Evolutionary conservation across 2,113 vertebrate species (phyloP).

Genomic region (Nematolebias whitei): DNA sequence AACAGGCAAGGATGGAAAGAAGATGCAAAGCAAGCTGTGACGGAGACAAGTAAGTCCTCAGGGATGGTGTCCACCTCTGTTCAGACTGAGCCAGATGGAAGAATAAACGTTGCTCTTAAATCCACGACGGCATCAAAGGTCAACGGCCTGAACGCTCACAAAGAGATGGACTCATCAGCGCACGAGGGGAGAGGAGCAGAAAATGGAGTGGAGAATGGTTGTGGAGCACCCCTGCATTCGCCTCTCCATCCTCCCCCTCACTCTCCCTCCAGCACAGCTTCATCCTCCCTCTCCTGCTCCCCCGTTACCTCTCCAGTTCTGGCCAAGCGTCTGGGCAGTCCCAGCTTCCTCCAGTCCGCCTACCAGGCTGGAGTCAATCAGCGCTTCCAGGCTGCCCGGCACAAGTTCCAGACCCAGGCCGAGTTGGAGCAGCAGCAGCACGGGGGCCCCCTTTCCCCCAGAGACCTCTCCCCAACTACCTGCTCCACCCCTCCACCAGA

Average conservation of each 20-base stretch:
- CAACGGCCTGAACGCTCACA: conserved; percentile 82
- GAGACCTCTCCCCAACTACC: conserved; percentile 92
- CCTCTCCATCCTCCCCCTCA: conserved; percentile 71
- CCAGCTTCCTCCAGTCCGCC: conserved; percentile 88
- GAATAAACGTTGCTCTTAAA: conserved; percentile 43
- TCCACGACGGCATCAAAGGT: conserved; percentile 74
- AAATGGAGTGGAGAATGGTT: conserved; percentile 80
- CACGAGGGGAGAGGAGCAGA: conserved; percentile 70
- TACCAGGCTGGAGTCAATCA: conserved; percentile 97
- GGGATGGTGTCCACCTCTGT: conserved; percentile 70
- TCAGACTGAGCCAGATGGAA: conserved; percentile 85
- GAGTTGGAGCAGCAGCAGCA: conserved; percentile 86
- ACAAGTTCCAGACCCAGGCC: conserved; percentile 94
- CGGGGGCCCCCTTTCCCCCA: conserved; percentile 77
- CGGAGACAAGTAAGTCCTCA: conserved; percentile 45
- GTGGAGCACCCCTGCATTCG: conserved; percentile 53
- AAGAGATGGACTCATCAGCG: conserved; percentile 64
- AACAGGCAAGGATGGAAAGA: conserved; percentile 40
- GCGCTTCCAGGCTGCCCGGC: conserved; percentile 92
- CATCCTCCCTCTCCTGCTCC: conserved; percentile 92
- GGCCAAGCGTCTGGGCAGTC: conserved; percentile 84
- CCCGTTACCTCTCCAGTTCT: conserved; percentile 94
- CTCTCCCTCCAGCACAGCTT: conserved; percentile 88
- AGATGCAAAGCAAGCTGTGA: conserved; percentile 35
- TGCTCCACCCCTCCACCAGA: conserved; percentile 77